Percentiles rank a stretch among this genome's conserved stretches.
These are phyloP conservation scores for Ferrisia virgata DNA, from an alignment of 2,888 invertebrate genomes.

Conservation along the genomic window DNA sequence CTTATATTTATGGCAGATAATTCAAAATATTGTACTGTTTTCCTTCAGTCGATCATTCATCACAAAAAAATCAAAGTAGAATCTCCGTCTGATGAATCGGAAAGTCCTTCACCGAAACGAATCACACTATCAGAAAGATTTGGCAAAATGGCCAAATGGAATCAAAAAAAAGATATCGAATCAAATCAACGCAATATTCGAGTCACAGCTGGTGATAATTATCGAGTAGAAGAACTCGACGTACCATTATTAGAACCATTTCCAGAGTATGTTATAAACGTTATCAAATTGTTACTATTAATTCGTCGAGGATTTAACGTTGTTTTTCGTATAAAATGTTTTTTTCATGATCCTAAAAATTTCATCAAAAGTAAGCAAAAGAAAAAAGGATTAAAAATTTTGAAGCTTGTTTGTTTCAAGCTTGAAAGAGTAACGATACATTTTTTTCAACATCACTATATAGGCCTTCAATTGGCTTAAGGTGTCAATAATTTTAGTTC, in stretches of 20 bases:
- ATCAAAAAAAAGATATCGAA: constrained; percentile 78
- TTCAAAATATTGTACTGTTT: neutral
- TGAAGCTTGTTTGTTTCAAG: no score
- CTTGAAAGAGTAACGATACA: no score
- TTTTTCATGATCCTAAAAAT: no score
- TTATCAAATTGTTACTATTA: neutral
- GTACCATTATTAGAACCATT: constrained; percentile 40
- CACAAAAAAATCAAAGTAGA: constrained; percentile 50
- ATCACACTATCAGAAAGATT: constrained; percentile 80
- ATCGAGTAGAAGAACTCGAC: constrained; percentile 49
- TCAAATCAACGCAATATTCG: constrained; percentile 82
- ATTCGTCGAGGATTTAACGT: constrained; percentile 21
- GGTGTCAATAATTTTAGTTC: no score
- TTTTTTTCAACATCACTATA: no score
- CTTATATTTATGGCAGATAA: neutral
- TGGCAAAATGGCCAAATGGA: constrained; percentile 90
- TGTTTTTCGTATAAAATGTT: no score
- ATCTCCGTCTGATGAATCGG: constrained; percentile 50
- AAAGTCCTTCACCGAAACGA: constrained; percentile 53
- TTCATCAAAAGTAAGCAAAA: no score
- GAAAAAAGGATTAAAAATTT: no score
- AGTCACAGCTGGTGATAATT: constrained; percentile 63
- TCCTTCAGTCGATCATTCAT: constrained; percentile 46
- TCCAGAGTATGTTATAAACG: constrained; percentile 29
- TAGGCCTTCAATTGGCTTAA: no score